These are phyloP conservation scores for Ifrita kowaldi DNA, from an alignment of 2,113 vertebrate genomes.

Conservation along the genomic window DNA sequence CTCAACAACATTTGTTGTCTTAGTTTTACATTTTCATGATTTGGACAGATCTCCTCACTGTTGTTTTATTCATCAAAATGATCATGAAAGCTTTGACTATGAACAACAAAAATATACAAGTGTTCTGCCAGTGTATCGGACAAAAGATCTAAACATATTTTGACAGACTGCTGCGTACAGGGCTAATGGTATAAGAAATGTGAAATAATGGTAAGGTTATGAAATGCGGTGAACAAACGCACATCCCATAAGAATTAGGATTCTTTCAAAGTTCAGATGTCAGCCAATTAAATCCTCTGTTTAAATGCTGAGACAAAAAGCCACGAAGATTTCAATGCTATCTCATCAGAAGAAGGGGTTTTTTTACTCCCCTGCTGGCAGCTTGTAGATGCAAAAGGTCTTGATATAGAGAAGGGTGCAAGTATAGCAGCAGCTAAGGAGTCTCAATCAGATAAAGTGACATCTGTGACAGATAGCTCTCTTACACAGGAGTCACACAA, in stretches of 20 bases:
- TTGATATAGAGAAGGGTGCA: conserved; percentile 56
- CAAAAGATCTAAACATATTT: conserved; percentile 15
- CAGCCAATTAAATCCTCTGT: conserved; percentile 45
- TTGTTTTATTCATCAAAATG: background rate
- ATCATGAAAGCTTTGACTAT: background rate
- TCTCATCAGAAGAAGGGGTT: conserved; percentile 15
- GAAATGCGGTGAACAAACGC: background rate
- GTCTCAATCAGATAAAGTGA: conserved; percentile 77
- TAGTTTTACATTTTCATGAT: background rate
- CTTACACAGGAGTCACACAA: conserved; percentile 77
- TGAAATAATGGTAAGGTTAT: conserved; percentile 21
- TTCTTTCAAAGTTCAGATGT: conserved; percentile 59
- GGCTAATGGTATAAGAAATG: background rate
- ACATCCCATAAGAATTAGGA: conserved; percentile 30
- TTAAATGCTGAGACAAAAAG: conserved; percentile 59
- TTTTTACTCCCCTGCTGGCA: conserved; percentile 33
- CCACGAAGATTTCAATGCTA: conserved; percentile 40
- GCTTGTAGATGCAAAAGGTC: conserved; percentile 66
- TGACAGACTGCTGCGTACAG: background rate
- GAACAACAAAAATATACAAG: background rate
- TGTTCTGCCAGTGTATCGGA: background rate
- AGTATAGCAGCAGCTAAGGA: conserved; percentile 60
- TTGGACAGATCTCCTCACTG: background rate
- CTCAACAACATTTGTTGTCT: background rate
- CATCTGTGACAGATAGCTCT: conserved; percentile 77